A percentile compares a stretch with the other conserved stretches of the same genome.
Conservation (phyloP, 2,797 vertebrate genomes). For the Typhlichthys subterraneus region DNA sequence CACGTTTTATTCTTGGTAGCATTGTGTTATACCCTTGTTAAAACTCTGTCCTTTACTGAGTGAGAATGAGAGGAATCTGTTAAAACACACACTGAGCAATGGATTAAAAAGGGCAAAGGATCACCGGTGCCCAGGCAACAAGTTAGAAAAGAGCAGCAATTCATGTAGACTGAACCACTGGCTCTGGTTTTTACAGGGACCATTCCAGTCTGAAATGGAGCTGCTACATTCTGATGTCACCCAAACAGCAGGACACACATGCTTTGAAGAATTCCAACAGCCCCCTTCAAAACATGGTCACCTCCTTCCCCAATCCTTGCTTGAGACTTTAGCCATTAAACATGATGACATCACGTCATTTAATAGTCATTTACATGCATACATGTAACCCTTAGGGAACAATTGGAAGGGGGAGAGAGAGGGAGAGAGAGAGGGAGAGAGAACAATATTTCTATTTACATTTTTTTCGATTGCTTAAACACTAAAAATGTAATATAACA, state of each 20-base stretch:
- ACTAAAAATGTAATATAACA: too few species aligned
- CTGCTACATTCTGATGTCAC: slow-evolving; percentile 34
- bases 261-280: slow-evolving; percentile 24
- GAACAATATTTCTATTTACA: neutral
- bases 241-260: slow-evolving; percentile 17
- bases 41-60: neutral
- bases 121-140: slow-evolving; percentile 56
- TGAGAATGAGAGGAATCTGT: slow-evolving; percentile 6
- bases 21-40: neutral
- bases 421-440: slow-evolving; percentile 25
- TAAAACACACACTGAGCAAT: slow-evolving; percentile 52
- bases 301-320: slow-evolving; percentile 5
- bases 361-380: slow-evolving; percentile 58
- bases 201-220: slow-evolving; percentile 26
- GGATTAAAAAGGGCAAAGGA: slow-evolving; percentile 65
- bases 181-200: slow-evolving; percentile 29
- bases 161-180: slow-evolving; percentile 33
- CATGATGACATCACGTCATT: slow-evolving; percentile 46
- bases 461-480: neutral
- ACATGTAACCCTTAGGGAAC: slow-evolving; percentile 49
- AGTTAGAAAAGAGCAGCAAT: slow-evolving; percentile 58
- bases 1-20: too few species aligned
- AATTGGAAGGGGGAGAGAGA: slow-evolving; percentile 17
- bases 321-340: slow-evolving; percentile 36
- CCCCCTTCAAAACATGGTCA: slow-evolving; percentile 1